These are phyloP conservation scores for Polypterus bichir DNA, from an alignment of 2,113 vertebrate species.

Conservation along the genomic window DNA sequence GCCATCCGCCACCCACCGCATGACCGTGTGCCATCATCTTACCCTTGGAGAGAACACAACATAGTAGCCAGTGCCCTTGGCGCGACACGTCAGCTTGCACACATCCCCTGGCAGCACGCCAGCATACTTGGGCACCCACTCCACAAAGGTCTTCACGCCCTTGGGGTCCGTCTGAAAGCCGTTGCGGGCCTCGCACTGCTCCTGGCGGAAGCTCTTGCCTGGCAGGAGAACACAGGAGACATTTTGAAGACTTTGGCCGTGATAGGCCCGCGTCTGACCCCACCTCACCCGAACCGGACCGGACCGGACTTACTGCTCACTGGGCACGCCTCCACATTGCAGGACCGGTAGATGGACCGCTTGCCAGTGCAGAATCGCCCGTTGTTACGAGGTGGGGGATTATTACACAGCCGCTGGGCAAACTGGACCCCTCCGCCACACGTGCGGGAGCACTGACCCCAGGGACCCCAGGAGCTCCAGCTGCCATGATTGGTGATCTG, in stretches of 20 bases:
- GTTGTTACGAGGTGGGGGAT: conserved; percentile 83
- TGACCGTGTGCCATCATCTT: conserved; percentile 22
- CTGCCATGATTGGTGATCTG: conserved; percentile 89
- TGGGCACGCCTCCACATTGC: conserved; percentile 63
- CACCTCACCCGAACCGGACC: too few species aligned
- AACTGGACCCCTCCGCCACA: conserved; percentile 91
- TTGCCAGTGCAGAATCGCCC: conserved; percentile 91
- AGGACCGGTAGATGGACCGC: conserved; percentile 84
- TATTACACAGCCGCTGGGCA: conserved; percentile 86
- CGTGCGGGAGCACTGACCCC: conserved; percentile 80
- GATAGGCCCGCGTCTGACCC: not conserved
- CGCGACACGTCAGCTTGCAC: conserved; percentile 90
- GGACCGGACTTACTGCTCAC: conserved; percentile 46
- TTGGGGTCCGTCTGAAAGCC: conserved; percentile 91
- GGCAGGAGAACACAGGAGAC: conserved; percentile 6
- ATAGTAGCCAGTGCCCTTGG: conserved; percentile 93
- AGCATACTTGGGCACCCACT: conserved; percentile 93
- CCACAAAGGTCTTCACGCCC: conserved; percentile 85
- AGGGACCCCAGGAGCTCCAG: conserved; percentile 93
- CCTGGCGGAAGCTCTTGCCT: conserved; percentile 85
- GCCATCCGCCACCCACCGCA: not conserved
- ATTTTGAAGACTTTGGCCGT: not conserved
- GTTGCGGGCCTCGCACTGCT: conserved; percentile 91
- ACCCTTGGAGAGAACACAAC: conserved; percentile 96
- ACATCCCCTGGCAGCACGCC: conserved; percentile 79